These are phyloP conservation scores for Nycticorax nycticorax DNA, from an alignment of 2,113 vertebrate genomes.

Conservation along the genomic window DNA sequence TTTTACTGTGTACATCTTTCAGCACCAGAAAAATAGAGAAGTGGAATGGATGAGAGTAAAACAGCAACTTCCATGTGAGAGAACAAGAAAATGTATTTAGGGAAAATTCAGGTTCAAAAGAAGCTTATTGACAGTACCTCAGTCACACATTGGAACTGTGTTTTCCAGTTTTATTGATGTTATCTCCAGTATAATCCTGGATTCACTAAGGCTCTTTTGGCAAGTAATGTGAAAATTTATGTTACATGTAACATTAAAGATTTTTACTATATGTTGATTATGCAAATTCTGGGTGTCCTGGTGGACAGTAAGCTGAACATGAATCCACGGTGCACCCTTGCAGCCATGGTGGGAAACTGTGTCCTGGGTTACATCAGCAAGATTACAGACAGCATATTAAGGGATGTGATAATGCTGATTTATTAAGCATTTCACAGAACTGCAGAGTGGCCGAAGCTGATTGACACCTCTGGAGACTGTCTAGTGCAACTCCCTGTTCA, in stretches of 20 bases:
- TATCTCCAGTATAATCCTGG: not conserved
- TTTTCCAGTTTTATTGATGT: not conserved
- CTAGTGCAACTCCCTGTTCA: not conserved
- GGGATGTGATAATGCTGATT: not conserved
- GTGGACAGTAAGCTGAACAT: not conserved
- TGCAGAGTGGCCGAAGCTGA: not conserved
- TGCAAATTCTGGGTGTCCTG: not conserved
- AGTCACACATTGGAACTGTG: not conserved
- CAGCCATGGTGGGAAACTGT: not conserved
- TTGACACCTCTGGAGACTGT: not conserved
- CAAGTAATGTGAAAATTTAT: not conserved
- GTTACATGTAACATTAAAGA: not conserved
- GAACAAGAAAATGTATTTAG: not conserved
- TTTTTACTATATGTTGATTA: not conserved
- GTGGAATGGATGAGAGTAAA: not conserved
- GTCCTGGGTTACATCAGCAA: not conserved
- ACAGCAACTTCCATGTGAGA: not conserved
- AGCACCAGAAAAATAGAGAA: not conserved
- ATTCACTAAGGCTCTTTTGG: not conserved
- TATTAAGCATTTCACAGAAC: not conserved
- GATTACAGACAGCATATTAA: not conserved
- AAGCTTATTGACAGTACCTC: not conserved
- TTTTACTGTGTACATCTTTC: not conserved
- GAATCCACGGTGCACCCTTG: not conserved
- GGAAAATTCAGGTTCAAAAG: not conserved